phyloP scores from a whole-genome alignment of 1,140 invertebrate species.

The Zaprionus ornatus region DNA sequence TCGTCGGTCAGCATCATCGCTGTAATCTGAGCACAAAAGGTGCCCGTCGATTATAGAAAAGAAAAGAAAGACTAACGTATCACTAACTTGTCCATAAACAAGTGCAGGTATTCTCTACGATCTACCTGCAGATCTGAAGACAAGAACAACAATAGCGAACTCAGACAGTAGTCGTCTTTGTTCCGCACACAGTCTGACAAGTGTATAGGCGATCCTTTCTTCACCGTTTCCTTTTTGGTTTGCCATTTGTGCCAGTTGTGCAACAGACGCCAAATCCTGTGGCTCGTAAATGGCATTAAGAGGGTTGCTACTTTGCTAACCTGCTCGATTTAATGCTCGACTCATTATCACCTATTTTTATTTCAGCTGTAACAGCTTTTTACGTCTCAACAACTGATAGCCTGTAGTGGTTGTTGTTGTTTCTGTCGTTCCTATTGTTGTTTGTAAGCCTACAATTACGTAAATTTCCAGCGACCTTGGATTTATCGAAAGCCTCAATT shows the following conservation, averaged over 20 bases:
- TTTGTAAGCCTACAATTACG: constrained; percentile 23
- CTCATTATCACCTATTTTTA: constrained; percentile 22
- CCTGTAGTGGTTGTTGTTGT: neutral
- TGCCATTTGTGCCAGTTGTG: neutral
- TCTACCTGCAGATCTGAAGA: constrained; percentile 19
- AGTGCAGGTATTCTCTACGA: constrained; percentile 3
- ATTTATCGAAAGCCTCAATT: constrained; percentile 31
- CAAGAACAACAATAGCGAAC: constrained; percentile 3
- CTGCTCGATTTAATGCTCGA: constrained; percentile 18
- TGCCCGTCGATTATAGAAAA: neutral
- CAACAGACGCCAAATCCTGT: neutral
- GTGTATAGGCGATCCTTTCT: neutral
- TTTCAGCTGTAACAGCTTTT: constrained; percentile 28
- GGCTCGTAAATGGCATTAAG: neutral
- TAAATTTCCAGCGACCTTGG: constrained; percentile 42
- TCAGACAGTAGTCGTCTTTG: constrained; percentile 7
- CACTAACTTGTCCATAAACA: constrained; percentile 5
- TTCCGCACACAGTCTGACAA: neutral
- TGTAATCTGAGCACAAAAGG: constrained; percentile 7
- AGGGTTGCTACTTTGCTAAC: constrained; percentile 28
- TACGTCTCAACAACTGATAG: constrained; percentile 18
- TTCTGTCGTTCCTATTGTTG: neutral
- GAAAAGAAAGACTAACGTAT: neutral
- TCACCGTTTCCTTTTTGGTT: neutral
- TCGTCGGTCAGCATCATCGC: constrained; percentile 7